Base-by-base conservation (phyloP, 2,797 vertebrate species). In the Myotis vivesi region DNA sequence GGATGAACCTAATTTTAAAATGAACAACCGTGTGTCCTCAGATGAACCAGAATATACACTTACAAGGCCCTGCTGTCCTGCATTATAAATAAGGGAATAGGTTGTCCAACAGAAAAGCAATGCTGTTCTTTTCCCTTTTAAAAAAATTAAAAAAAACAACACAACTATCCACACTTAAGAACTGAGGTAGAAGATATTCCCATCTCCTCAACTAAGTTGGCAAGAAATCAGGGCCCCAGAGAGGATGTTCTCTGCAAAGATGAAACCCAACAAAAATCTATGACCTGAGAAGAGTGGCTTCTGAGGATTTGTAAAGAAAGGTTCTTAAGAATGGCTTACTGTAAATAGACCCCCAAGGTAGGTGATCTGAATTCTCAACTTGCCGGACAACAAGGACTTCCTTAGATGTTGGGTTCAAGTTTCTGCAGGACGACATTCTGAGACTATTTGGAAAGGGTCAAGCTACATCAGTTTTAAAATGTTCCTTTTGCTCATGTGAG, bases 1-100 rank as follows among this genome's bases (percentile, higher is more conserved):
- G 95, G 94, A 96, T 92, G 97, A 97, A 96, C 96, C 96, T 97
- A 97, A 97, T 97, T 97, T 97, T 97, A 97, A 97, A 96, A 92
- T 75, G 94, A 92, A 84, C 96, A 93, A 95, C 87, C 46, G 0
- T 44, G 75, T 96, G 97, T 97, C 97, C 97, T 97, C 72, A 79
- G 79, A 95, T 95, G 96, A 97, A 97, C 97, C 76, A 77, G 94
- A 90, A 95, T 97, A 95, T 97, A 97, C 95, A 94, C 96, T 95
- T 95, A 94, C 97, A 96, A 87, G 96, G 94, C 92, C 59, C 83
- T 82, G 85, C 94, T 96, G 94, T 93, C 96, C 90, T 96, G 94
- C 85, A 89, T 96, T 95, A 96, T 97, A 96, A 97, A 96, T 97
- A 95, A 96, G 93, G 81, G 95, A 97, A 68, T 86, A 96, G 88